Evolutionary conservation across 2,888 invertebrate species (phyloP), one percentile per base, ranked within the genome.

Genomic region (Synanthedon tipuliformis): DNA sequence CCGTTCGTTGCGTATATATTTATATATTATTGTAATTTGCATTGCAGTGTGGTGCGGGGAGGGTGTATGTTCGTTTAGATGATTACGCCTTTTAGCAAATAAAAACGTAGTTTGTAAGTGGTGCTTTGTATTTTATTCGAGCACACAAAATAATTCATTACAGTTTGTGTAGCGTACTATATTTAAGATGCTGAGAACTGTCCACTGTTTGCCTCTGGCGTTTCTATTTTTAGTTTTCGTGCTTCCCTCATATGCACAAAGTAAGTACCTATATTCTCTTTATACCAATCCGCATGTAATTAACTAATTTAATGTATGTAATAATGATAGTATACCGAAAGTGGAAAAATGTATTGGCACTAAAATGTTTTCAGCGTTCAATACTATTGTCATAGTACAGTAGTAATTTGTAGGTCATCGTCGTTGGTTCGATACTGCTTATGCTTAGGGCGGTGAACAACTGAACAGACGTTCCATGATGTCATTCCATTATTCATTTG

Each of bases 141-240:
- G 50, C 27, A 16, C 27, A 11, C 8, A 50, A 50, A 50, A 12
- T 23, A 34, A 50, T 3, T 34, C 2, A 48, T 10, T 41, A 34
- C 18, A 54, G 15, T 10, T 18, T 15, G 48, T 50, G 41, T 18
- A n/a, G 51, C 18, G 53, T 50, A 53, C 53, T 54, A 51, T 40
- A 41, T 10, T 34, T 34, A 52, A 54, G 34, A 50, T 55, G 15
- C 27, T 53, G 64, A 50, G 61, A 71, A 68, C 68, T 53, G 61
- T 58, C 56, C 54, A 55, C 54, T 61, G 51, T 50, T 62, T 45
- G 45, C 53, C 59, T 56, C 54, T 75, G 63, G 76, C 69, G 58
- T 61, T 75, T 69, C 79, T 80, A 80, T 78, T 79, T 75, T 67
- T 80, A 78, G 71, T 75, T 52, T 64, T 61, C 57, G 71, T 69